Evolutionary conservation across 2,888 invertebrate species (phyloP).

Genomic region (Cosmia trapezina): DNA sequence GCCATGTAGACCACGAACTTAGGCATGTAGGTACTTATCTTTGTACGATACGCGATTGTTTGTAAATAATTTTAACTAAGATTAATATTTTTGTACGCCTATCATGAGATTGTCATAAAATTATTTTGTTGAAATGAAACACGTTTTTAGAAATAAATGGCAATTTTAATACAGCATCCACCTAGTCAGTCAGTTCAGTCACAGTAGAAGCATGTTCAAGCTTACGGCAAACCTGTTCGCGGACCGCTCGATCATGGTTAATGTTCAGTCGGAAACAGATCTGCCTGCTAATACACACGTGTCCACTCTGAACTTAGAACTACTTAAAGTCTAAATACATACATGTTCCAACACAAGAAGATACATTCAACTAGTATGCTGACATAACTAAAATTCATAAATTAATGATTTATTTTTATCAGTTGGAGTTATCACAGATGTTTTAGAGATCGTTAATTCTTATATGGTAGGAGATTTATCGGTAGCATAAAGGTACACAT

Average conservation of each 20-base stretch:
- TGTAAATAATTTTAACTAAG: slow-evolving; percentile 12
- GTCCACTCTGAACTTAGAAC: slow-evolving; percentile 60
- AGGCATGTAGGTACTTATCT: too few relatives aligned
- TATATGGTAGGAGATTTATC: slow-evolving; percentile 85
- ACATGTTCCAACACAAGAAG: slow-evolving; percentile 75
- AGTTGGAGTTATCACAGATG: slow-evolving; percentile 89
- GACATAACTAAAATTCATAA: slow-evolving; percentile 84
- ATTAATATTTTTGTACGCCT: slow-evolving; percentile 15
- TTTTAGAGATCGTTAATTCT: slow-evolving; percentile 89
- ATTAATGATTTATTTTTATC: slow-evolving; percentile 86
- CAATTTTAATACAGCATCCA: slow-evolving; percentile 78
- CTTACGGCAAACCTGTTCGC: slow-evolving; percentile 36
- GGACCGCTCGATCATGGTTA: slow-evolving; percentile 13
- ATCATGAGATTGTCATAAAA: slow-evolving; percentile 13
- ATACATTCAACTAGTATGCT: slow-evolving; percentile 74
- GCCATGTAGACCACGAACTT: too few relatives aligned
- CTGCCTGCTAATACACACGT: slow-evolving; percentile 53
- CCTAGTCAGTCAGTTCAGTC: slow-evolving; percentile 80
- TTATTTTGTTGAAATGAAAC: slow-evolving; percentile 61
- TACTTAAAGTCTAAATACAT: slow-evolving; percentile 69
- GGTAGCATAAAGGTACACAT: slow-evolving; percentile 73
- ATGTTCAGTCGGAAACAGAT: slow-evolving; percentile 28
- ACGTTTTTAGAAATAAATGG: slow-evolving; percentile 54
- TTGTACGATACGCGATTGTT: neutral
- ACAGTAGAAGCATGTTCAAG: slow-evolving; percentile 55